Conservation (phyloP, 2,888 invertebrate species). For the Athripsodes cinereus region DNA sequence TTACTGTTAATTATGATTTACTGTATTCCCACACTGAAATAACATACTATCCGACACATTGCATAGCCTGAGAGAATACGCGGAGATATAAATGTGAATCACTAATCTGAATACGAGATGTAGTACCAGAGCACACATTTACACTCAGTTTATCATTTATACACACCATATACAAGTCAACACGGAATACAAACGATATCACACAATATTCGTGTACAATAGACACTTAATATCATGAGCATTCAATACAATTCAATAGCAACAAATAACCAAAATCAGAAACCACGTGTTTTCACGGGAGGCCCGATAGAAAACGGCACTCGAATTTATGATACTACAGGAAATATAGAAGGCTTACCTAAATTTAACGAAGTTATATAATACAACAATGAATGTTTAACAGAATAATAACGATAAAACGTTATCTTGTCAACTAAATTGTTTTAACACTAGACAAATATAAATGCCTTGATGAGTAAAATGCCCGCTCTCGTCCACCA, state of each 20-base stretch:
- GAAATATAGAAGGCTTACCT: constrained; percentile 17
- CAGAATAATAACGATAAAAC: constrained; percentile 7
- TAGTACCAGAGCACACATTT: no score
- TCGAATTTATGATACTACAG: not conserved
- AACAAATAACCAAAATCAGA: constrained; percentile 4
- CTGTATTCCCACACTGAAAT: no score
- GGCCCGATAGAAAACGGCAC: not conserved
- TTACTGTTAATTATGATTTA: no score
- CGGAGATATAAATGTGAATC: no score
- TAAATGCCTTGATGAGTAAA: constrained; percentile 45
- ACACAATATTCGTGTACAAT: not conserved
- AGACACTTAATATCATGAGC: not conserved
- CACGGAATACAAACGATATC: not conserved
- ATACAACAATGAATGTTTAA: constrained; percentile 15
- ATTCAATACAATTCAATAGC: not conserved
- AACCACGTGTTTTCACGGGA: constrained; percentile 24
- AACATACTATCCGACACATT: no score
- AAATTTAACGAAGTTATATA: constrained; percentile 11
- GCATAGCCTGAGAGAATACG: no score
- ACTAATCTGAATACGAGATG: no score
- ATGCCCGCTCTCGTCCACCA: constrained; percentile 54
- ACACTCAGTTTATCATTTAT: no score
- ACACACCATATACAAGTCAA: not conserved
- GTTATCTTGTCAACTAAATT: not conserved
- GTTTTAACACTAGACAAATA: constrained; percentile 18